Evolutionary conservation across 2,888 invertebrate species (phyloP).

Genomic region (Lampropteryx suffumata): DNA sequence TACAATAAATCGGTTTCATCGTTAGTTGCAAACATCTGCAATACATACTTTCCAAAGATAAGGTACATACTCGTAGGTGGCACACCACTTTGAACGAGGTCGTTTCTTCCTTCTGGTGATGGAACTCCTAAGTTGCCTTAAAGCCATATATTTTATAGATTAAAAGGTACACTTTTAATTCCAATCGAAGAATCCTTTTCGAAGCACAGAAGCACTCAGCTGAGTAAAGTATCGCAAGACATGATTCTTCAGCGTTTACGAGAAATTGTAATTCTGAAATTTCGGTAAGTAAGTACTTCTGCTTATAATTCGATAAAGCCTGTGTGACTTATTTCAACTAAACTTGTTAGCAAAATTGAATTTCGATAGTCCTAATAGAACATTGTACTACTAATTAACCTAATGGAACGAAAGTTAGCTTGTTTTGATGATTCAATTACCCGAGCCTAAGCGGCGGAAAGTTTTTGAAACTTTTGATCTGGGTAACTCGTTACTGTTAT

Average conservation of each 20-base stretch:
- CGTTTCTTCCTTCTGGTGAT: no score
- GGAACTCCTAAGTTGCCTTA: no score
- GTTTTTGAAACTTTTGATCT: constrained; percentile 6
- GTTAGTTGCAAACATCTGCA: constrained; percentile 13
- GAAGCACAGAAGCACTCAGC: no score
- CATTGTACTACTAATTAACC: constrained; percentile 17
- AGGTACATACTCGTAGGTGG: no score
- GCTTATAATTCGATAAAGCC: background rate
- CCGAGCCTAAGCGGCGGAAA: background rate
- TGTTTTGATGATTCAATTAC: constrained; percentile 16
- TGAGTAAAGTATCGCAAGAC: no score
- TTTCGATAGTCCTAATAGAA: constrained; percentile 16
- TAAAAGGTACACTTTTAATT: no score
- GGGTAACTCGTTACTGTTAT: background rate
- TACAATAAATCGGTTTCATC: constrained; percentile 20
- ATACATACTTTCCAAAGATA: constrained; percentile 6
- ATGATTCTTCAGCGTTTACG: no score
- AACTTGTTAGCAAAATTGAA: constrained; percentile 6
- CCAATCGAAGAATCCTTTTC: no score
- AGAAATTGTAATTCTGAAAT: no score
- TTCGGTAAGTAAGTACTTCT: no score
- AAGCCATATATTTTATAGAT: no score
- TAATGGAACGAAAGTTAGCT: constrained; percentile 20
- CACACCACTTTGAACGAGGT: no score
- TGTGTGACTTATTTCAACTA: constrained; percentile 1